Percentiles rank a stretch among this genome's conserved stretches.
These are phyloP conservation scores for rabbit (Oryctolagus cuniculus) DNA, from an alignment of 2,113 vertebrate genomes.

Conservation along the genomic window DNA sequence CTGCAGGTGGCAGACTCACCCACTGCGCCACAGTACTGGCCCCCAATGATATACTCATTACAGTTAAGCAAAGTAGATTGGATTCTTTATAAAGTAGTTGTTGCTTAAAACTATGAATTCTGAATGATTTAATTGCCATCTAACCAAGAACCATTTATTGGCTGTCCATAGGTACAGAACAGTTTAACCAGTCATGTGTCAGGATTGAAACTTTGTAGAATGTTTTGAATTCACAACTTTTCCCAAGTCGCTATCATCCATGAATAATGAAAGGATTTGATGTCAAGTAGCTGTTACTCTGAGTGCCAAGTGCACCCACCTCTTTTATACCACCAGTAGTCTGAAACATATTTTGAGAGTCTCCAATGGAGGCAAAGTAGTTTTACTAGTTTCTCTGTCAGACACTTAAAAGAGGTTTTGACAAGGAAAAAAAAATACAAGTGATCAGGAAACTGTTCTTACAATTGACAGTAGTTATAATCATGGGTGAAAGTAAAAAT, in stretches of 20 bases:
- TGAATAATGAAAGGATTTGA: neutral
- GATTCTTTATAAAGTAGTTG: neutral
- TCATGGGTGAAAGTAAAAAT: conserved; percentile 72
- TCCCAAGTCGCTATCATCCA: neutral
- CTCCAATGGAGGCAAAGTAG: neutral
- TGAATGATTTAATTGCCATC: neutral
- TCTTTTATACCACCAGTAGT: neutral
- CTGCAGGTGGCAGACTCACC: no score
- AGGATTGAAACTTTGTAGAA: conserved; percentile 16
- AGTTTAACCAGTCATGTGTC: neutral
- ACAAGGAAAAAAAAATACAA: conserved; percentile 7
- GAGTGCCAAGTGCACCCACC: accelerated
- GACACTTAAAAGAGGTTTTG: conserved; percentile 55
- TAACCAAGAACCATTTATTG: neutral
- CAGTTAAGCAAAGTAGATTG: neutral
- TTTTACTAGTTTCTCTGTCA: conserved; percentile 8
- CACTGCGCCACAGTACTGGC: no score
- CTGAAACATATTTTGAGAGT: neutral
- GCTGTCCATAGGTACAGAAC: neutral
- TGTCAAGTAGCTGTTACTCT: neutral
- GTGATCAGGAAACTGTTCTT: conserved; percentile 56
- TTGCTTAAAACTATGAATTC: neutral
- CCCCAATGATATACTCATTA: neutral
- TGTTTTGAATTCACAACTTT: neutral
- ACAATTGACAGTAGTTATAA: conserved; percentile 61